phyloP scores from a whole-genome alignment of 1,140 invertebrate species.

The Stenopsyche tienmushanensis region DNA sequence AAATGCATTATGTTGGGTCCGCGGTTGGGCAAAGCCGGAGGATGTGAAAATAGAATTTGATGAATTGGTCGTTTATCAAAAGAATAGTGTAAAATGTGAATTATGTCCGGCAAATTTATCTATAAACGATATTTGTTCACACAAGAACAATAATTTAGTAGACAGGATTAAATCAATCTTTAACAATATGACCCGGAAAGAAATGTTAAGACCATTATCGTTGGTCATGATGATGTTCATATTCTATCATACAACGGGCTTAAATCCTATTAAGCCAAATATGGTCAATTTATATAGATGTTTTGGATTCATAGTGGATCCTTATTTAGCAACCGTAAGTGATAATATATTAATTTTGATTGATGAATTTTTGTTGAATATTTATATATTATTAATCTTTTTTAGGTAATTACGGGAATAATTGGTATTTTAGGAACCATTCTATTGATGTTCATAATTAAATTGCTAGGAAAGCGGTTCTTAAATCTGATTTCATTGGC shows the following conservation, averaged over 20 bases:
- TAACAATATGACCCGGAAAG: constrained; percentile 52
- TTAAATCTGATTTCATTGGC: constrained; percentile 47
- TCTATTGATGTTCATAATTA: constrained; percentile 55
- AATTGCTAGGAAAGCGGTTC: constrained; percentile 53
- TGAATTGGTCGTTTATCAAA: constrained; percentile 47
- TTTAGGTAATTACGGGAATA: constrained; percentile 51
- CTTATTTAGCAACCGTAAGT: constrained; percentile 52
- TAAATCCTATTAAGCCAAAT: constrained; percentile 61
- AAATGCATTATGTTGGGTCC: constrained; percentile 53
- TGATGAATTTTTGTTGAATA: neutral
- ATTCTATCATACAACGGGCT: constrained; percentile 54
- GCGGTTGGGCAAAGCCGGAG: constrained; percentile 55
- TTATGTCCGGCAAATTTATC: constrained; percentile 29
- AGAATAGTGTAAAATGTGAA: constrained; percentile 46
- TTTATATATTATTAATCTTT: constrained; percentile 29
- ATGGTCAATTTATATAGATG: constrained; percentile 57
- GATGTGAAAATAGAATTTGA: constrained; percentile 54
- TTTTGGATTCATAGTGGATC: constrained; percentile 52
- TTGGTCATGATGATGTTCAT: constrained; percentile 55
- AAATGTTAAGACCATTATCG: constrained; percentile 53
- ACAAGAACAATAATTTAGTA: constrained; percentile 16
- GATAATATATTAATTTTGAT: constrained; percentile 6
- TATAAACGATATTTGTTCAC: constrained; percentile 20
- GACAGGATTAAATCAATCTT: constrained; percentile 30
- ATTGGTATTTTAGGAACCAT: constrained; percentile 47